Evolutionary conservation across 2,113 vertebrate genomes (phyloP).

Genomic region (Nettapus auritus): DNA sequence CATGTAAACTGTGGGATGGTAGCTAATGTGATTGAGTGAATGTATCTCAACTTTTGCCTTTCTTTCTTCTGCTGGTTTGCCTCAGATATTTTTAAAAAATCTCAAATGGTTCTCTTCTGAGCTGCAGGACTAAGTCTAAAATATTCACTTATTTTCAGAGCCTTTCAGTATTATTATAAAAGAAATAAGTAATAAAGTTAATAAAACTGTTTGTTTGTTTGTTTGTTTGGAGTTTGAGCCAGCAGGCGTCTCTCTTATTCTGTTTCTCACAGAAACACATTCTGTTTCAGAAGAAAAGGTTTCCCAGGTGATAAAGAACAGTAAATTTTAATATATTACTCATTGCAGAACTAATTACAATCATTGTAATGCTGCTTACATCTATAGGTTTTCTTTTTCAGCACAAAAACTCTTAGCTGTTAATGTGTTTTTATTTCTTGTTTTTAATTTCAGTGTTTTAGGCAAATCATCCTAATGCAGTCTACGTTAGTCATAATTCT

Average conservation of each 20-base stretch:
- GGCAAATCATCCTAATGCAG: slow-evolving; percentile 15
- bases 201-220: not conserved
- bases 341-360: slow-evolving; percentile 50
- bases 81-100: not conserved
- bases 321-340: slow-evolving; percentile 22
- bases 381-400: slow-evolving; percentile 44
- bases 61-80: not conserved
- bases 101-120: not conserved
- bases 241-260: slow-evolving; percentile 68
- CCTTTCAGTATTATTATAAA: not conserved
- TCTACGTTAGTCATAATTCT: slow-evolving; percentile 39
- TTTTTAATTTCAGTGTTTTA: slow-evolving; percentile 54
- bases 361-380: slow-evolving; percentile 13
- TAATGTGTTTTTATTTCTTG: not conserved
- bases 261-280: not conserved
- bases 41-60: not conserved
- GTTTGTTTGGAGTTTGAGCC: not conserved
- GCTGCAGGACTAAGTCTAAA: not conserved
- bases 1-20: not conserved
- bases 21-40: not conserved
- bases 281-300: not conserved
- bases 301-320: not conserved
- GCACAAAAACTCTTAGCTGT: slow-evolving; percentile 6
- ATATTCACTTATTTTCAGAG: not conserved
- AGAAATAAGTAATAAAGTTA: not conserved